Percentiles rank a stretch among this genome's conserved stretches.
phyloP scores from a whole-genome alignment of 1,140 invertebrate species.

The Drosophila orosa region DNA sequence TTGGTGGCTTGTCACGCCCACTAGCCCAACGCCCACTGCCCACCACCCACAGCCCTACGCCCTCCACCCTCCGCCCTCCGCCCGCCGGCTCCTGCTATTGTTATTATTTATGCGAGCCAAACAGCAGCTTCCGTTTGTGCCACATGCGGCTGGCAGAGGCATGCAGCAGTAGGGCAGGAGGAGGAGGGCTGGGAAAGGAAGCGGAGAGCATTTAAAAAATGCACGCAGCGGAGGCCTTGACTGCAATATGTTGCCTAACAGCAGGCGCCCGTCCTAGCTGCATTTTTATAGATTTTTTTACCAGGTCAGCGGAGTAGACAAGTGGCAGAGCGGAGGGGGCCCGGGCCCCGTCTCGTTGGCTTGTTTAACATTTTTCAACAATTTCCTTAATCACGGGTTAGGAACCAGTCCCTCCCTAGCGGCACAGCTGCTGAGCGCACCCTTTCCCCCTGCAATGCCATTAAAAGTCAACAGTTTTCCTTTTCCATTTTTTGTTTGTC shows the following conservation, averaged over 20 bases:
- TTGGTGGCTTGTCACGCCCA: constrained; percentile 65
- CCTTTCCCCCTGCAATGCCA: constrained; percentile 40
- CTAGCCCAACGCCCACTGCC: neutral
- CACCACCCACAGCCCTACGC: neutral
- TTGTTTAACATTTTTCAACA: constrained; percentile 81
- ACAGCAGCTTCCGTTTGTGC: constrained; percentile 81
- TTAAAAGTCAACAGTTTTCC: constrained; percentile 72
- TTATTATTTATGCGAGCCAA: constrained; percentile 82
- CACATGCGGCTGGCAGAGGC: constrained; percentile 68
- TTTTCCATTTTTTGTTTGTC: constrained; percentile 18
- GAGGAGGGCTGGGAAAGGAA: constrained; percentile 55
- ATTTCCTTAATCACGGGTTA: constrained; percentile 80
- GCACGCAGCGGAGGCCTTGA: constrained; percentile 78
- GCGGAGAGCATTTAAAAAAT: constrained; percentile 76
- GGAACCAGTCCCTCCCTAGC: constrained; percentile 24
- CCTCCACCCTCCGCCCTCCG: constrained; percentile 1
- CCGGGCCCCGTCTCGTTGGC: constrained; percentile 46
- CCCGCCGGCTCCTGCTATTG: constrained; percentile 48
- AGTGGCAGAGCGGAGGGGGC: constrained; percentile 1
- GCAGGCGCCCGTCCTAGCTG: constrained; percentile 46
- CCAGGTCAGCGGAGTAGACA: constrained; percentile 62
- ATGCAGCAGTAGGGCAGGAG: constrained; percentile 24
- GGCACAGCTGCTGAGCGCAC: constrained; percentile 40
- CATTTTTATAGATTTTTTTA: constrained; percentile 79
- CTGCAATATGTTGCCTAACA: constrained; percentile 82